Conservation (phyloP, 2,888 invertebrate genomes). For the Chloromyia formosa region DNA sequence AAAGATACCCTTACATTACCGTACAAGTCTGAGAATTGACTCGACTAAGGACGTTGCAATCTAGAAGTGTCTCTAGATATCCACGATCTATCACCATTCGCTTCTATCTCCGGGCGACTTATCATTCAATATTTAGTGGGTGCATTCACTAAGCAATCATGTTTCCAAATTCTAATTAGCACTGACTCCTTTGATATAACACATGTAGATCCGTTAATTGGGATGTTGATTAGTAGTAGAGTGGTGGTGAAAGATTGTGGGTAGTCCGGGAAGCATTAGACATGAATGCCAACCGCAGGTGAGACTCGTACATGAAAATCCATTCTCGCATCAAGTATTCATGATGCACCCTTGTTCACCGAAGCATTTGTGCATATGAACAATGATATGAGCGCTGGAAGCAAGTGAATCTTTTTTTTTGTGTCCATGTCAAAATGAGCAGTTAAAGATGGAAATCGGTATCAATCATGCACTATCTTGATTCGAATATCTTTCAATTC, state of each 20-base stretch:
- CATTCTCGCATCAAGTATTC: conserved; percentile 15
- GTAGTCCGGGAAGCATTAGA: too few species aligned
- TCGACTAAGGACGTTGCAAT: neutral
- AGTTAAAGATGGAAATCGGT: too few species aligned
- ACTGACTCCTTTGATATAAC: conserved; percentile 40
- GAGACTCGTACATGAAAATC: conserved; percentile 8
- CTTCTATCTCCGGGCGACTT: neutral
- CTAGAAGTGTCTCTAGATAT: neutral
- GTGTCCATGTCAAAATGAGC: too few species aligned
- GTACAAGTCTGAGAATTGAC: too few species aligned
- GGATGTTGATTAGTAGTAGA: conserved; percentile 45
- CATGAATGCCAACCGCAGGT: conserved; percentile 24
- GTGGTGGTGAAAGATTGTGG: conserved; percentile 37
- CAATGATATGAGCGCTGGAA: too few species aligned
- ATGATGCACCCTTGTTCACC: too few species aligned
- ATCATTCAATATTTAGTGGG: neutral
- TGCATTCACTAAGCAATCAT: conserved; percentile 18
- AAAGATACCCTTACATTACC: too few species aligned
- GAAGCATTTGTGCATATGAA: too few species aligned
- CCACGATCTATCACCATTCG: neutral
- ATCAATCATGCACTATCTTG: too few species aligned
- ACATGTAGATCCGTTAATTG: conserved; percentile 48
- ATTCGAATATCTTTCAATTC: too few species aligned
- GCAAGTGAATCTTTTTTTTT: too few species aligned
- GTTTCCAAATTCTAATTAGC: conserved; percentile 44